Evolutionary conservation across 2,888 invertebrate genomes (phyloP).

Genomic region (Gymnosoma rotundatum): DNA sequence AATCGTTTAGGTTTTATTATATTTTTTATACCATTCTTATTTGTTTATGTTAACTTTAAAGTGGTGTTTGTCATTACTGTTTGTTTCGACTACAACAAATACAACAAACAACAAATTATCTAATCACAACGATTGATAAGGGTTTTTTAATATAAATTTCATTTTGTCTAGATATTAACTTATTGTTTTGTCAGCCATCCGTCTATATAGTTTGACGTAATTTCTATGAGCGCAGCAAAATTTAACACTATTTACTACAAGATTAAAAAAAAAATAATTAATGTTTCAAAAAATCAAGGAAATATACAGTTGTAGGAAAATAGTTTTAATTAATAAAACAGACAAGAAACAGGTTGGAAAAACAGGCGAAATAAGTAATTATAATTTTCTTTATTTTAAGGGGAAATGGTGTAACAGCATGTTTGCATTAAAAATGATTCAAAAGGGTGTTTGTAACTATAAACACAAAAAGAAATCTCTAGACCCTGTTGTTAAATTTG

Average conservation of each 20-base stretch:
- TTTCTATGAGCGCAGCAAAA: neutral
- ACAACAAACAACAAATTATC: slow-evolving; percentile 39
- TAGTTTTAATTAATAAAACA: too few relatives aligned
- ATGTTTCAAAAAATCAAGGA: too few relatives aligned
- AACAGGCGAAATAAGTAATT: neutral
- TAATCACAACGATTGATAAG: slow-evolving; percentile 61
- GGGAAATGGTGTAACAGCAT: neutral
- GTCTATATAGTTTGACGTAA: neutral
- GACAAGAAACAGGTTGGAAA: too few relatives aligned
- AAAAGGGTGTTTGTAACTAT: slow-evolving; percentile 25
- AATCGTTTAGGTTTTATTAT: too few relatives aligned
- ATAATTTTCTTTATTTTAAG: neutral
- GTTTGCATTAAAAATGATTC: neutral
- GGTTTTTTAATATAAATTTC: slow-evolving; percentile 21
- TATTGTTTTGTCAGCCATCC: slow-evolving; percentile 1
- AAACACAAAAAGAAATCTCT: neutral
- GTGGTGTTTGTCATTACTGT: slow-evolving; percentile 15
- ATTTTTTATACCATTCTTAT: too few relatives aligned
- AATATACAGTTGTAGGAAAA: too few relatives aligned
- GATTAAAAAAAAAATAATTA: too few relatives aligned
- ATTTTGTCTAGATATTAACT: slow-evolving; percentile 22
- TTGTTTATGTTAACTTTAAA: neutral
- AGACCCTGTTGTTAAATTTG: slow-evolving; percentile 14
- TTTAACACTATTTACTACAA: too few relatives aligned
- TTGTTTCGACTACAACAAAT: slow-evolving; percentile 19